These are phyloP conservation scores for Eupithecia centaureata DNA, from an alignment of 2,888 invertebrate species.

Conservation along the genomic window DNA sequence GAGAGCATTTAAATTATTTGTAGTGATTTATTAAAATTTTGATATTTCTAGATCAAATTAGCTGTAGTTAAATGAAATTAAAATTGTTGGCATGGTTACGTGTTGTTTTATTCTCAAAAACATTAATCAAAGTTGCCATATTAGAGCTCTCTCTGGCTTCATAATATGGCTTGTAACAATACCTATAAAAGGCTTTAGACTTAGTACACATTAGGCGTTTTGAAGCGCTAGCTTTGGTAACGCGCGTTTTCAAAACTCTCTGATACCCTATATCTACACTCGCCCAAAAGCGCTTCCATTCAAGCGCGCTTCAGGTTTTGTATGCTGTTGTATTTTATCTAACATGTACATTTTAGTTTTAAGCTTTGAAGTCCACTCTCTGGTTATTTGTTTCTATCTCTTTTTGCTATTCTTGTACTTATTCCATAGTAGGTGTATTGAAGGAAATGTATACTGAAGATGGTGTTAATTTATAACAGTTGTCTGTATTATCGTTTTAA, in stretches of 20 bases:
- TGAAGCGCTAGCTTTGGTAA: background rate
- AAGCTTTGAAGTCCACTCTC: no score
- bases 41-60: constrained; percentile 37
- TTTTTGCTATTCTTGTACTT: no score
- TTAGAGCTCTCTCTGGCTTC: no score
- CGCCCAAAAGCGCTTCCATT: background rate
- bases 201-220: background rate
- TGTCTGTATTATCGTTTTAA: no score
- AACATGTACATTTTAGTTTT: no score
- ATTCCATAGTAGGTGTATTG: no score
- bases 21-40: constrained; percentile 44
- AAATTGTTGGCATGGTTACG: constrained; percentile 62
- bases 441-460: no score
- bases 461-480: no score
- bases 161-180: background rate
- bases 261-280: background rate
- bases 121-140: background rate
- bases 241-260: background rate
- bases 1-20: constrained; percentile 52
- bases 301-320: background rate
- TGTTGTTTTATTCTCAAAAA: constrained; percentile 39
- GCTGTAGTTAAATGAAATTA: constrained; percentile 50
- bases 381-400: no score
- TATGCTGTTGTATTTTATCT: no score
- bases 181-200: background rate